A percentile compares a stretch with the other conserved stretches of the same genome.
Evolutionary conservation across 2,797 vertebrate genomes (phyloP).

Genomic region (Aselliscus stoliczkanus): DNA sequence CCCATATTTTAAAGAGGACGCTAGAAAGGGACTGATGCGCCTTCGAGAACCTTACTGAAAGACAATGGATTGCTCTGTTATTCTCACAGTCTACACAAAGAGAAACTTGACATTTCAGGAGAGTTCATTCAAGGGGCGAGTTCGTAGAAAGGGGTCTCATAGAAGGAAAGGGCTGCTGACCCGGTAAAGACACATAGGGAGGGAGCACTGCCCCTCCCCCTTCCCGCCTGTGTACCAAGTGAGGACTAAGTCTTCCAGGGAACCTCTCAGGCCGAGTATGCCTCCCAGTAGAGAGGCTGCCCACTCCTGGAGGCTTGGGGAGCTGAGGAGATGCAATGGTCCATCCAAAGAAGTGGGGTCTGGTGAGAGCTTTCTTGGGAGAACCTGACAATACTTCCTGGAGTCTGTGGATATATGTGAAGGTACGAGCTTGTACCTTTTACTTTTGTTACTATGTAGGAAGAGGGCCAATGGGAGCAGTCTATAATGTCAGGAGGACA

Average conservation of each 20-base stretch:
- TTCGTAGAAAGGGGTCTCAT: neutral
- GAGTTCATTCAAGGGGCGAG: neutral
- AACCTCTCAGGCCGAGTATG: neutral
- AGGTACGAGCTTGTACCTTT: no score
- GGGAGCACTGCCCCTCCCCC: neutral
- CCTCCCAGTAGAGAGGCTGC: neutral
- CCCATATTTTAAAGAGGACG: neutral
- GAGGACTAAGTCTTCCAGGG: fast-evolving
- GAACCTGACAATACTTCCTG: neutral
- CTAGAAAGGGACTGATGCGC: neutral
- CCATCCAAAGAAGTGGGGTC: no score
- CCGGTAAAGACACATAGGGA: no score
- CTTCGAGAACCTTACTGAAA: neutral
- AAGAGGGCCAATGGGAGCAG: neutral
- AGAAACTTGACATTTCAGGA: neutral
- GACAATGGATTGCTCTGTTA: neutral
- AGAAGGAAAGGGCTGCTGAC: neutral
- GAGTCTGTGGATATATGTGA: neutral
- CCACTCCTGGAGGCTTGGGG: no score
- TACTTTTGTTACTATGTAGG: neutral
- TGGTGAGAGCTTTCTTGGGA: neutral
- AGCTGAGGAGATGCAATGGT: neutral
- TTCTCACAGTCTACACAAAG: neutral
- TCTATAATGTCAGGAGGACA: neutral
- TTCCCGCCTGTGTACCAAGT: fast-evolving